Percentiles rank a stretch among this genome's conserved stretches.
Conservation (phyloP, 2,797 vertebrate genomes). For the Crocidura indochinensis region DNA sequence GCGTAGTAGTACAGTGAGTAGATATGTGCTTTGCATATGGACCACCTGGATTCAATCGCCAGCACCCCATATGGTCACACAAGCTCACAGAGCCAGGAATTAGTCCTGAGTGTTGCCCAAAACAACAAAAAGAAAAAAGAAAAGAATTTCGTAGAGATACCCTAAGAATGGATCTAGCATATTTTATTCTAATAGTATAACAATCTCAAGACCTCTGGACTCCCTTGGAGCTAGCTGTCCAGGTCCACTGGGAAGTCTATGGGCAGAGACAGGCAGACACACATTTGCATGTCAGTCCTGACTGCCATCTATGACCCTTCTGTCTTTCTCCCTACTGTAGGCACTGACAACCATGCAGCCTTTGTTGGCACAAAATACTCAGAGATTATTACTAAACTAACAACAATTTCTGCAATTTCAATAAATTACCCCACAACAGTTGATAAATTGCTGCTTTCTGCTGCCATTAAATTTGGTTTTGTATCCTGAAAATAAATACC, state of each 20-base stretch:
- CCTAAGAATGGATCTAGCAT: not conserved
- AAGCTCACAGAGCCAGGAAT: no score
- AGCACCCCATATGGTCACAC: no score
- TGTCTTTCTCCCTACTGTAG: not conserved
- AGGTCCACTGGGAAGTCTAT: not conserved
- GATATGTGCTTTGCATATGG: no score
- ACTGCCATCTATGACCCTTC: not conserved
- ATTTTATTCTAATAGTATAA: not conserved
- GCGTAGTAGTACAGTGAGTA: no score
- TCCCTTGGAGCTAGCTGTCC: not conserved
- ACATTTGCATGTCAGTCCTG: not conserved
- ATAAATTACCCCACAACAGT: constrained; percentile 51
- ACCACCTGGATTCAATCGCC: no score
- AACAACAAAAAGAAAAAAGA: no score
- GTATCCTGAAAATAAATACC: constrained; percentile 21
- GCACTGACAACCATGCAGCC: not conserved
- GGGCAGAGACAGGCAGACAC: no score
- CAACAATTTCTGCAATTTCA: not conserved
- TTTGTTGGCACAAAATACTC: constrained; percentile 39
- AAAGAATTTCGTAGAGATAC: not conserved
- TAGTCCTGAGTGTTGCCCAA: no score
- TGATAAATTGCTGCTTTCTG: constrained; percentile 71
- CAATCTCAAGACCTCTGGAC: not conserved
- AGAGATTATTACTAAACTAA: constrained; percentile 29
- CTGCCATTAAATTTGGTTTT: constrained; percentile 66